Evolutionary conservation across 2,797 vertebrate species (phyloP), one percentile per base, ranked within the genome.

Genomic region (Sandelia bainsii): DNA sequence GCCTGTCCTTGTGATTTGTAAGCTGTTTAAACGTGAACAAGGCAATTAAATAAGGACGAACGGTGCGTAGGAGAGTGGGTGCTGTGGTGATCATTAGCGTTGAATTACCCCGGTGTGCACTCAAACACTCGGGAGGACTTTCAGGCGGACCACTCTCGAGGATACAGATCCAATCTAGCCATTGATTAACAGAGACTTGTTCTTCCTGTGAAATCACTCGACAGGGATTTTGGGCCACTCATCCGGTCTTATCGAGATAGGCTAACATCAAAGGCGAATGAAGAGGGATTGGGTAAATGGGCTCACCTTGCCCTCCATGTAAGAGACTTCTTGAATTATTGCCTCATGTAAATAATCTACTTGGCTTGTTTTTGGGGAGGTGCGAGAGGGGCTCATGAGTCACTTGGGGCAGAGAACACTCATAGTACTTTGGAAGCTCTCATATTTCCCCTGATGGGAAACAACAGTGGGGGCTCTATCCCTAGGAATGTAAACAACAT

Each of bases 131-230:
- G 56, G 90, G 87, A 90, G 90, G 87, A 89, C 90, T 90, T 90
- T 87, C 80, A 85, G 87, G 75, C 83, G 6, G 84, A 83, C 87
- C 88, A 82, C 90, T 89, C 87, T 79, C 69, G 83, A 87, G 87
- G 84, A 89, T 89, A 89, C 92, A 86, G 89, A 93, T 93, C 91
- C 92, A 92, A 92, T 93, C 90, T 87, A 90, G 87, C 90, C 92
- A 93, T 92, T 93, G 92, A 94, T 94, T 93, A 94, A 93, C 93
- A 73, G 88, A 87, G 91, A 86, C 91, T 92, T 86, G 91, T 90
- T 92, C 92, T 91, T 91, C 91, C 90, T 91, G 87, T 84, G 83
- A 88, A 92, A 92, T 94, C 91, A 91, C 93, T 93, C 87, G 76
- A 91, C 79, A 40, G 89, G 93, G 92, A 93, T 92, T 93, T 92